phyloP scores from a whole-genome alignment of 2,797 vertebrate species.

The Staurois parvus region DNA sequence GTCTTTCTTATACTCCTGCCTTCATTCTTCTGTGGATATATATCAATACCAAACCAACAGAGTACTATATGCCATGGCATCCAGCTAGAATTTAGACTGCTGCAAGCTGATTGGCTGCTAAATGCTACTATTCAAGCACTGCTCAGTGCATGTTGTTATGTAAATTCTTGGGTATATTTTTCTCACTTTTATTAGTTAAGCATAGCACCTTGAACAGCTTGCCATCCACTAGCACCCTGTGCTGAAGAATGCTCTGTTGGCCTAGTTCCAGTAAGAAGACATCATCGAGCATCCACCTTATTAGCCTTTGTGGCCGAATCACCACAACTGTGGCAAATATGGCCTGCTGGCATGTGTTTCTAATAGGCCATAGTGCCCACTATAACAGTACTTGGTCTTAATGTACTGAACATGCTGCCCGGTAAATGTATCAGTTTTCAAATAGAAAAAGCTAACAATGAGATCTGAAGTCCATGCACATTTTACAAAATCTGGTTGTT shows the following conservation, averaged over 20 bases:
- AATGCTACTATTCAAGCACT: background rate
- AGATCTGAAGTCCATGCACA: background rate
- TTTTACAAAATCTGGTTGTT: too few species aligned
- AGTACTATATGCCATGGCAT: background rate
- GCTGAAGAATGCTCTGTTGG: constrained; percentile 26
- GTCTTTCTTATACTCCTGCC: too few species aligned
- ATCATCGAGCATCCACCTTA: background rate
- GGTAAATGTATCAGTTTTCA: background rate
- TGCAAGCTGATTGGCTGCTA: background rate
- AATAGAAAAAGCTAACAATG: background rate
- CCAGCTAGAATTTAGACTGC: too few species aligned
- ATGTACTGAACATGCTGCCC: background rate
- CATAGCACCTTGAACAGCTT: constrained; percentile 39
- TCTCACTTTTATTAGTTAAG: background rate
- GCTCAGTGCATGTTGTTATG: background rate
- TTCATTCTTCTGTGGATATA: background rate
- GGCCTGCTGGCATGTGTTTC: background rate
- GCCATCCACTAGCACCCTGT: constrained; percentile 19
- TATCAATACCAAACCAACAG: background rate
- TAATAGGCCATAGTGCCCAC: background rate
- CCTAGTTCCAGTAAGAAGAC: constrained; percentile 15
- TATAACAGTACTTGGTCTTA: background rate
- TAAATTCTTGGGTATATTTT: background rate
- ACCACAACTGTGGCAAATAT: background rate
- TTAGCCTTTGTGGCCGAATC: background rate